Base-by-base conservation (phyloP, 2,113 vertebrate species). In the Aspidoscelis tigris region DNA sequence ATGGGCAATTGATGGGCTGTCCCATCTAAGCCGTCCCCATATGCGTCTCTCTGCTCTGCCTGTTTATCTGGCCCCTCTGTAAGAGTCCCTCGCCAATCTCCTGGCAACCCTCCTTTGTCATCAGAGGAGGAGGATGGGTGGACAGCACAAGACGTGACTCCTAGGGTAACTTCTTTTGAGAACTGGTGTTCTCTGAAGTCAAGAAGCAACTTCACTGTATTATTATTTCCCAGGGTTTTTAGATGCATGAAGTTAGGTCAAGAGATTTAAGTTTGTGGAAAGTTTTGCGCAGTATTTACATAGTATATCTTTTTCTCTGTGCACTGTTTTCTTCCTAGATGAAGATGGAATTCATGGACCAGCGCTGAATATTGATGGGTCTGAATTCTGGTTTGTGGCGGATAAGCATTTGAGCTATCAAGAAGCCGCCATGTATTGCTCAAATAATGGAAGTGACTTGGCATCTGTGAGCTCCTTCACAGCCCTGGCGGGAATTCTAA, bases 371-470 rank as follows among this genome's bases (percentile, higher is more conserved):
- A 81, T 98, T 82, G 98, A 99, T 84, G 95, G 95, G 69, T 93
- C 95, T 70, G 98, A 99, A 95, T 98, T 98, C 83, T 99, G 98
- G 99, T 98, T 99, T 91, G 95, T 99, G 73, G 86, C 89, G 5
- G 91, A 97, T 53, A 96, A 95, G 11, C 91, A 74, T 72, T 92
- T 99, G 39, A 94, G 85, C 80, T 97, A 95, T 70, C 96, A 97
- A 86, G 97, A 98, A 93, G 98, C 99, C 1, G 43, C 82, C 22
- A 88, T 96, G 26, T 98, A 96, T 86, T 99, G 99, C 90, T 90
- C 88, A 4, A 92, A 89, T 71, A 97, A 96, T 72, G 95, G 90
- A 80, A 98, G 98, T 89, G 97, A 93, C 84, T 95, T 99, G 88
- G 99, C 98, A 3, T 79, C 91, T 10, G 87, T 98, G 6, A 82